Evolutionary conservation across 2,888 invertebrate species (phyloP), one percentile per base, ranked within the genome.

Genomic region (Cylindroiulus punctatus): DNA sequence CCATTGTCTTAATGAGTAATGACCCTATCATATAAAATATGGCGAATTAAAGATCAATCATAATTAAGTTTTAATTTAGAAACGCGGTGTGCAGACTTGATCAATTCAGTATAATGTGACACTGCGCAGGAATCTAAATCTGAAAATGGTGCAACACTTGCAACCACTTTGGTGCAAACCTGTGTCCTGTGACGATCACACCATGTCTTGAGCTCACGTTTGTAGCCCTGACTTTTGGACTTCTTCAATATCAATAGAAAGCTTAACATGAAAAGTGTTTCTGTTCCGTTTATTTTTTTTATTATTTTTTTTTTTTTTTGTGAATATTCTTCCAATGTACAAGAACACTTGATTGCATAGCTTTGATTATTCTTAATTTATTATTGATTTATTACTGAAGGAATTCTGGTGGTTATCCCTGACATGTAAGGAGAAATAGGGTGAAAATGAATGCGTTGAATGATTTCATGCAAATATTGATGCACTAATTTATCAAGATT

Each of bases 171-270:
- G 22, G 26, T n/a, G n/a, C n/a, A n/a, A n/a, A n/a, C 26, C 22
- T 65, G n/a, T n/a, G 26, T 26, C 22, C 26, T 65, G 10, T 65
- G 26, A 26, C 12, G 26, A 65, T 65, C 65, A 26, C 65, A 65
- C 65, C 65, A 65, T 65, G 65, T 10, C 19, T n/a, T 57, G n/a
- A n/a, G 12, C 65, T 65, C 65, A 65, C 65, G 26, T 65, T 65
- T 26, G 65, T 65, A 65, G n/a, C 65, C 65, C 65, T 65, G 65
- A 65, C 65, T 65, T 65, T 65, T 65, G n/a, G 65, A 65, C 65
- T 65, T 26, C 22, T 57, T n/a, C 26, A 65, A 65, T 14, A 1
- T 44, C 8, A 44, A 44, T 44, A 14, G 8, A 44, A 44, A 12
- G 44, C 44, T 14, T 44, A 44, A 44, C 44, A 1, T 44, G 44